phyloP scores from a whole-genome alignment of 2,113 vertebrate species.

The Stegostoma tigrinum region DNA sequence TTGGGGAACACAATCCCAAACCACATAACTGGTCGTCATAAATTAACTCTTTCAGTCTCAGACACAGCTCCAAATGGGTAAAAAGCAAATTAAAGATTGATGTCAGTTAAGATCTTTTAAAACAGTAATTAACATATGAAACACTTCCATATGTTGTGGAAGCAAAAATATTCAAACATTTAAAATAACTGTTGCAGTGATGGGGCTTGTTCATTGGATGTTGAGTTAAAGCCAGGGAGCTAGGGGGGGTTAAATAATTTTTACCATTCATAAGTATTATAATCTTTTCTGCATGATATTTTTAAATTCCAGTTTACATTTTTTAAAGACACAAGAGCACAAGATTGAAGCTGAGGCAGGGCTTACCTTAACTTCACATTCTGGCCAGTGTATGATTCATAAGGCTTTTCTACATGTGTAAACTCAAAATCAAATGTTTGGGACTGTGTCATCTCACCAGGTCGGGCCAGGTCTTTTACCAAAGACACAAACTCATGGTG shows the following conservation, averaged over 20 bases:
- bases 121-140: neutral
- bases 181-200: neutral
- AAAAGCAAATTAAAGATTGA: neutral
- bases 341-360: neutral
- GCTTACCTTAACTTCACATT: constrained; percentile 89
- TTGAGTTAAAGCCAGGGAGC: neutral
- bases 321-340: neutral
- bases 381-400: constrained; percentile 95
- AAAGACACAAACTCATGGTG: constrained; percentile 96
- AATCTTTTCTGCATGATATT: neutral
- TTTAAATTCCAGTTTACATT: neutral
- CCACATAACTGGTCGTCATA: neutral
- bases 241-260: neutral
- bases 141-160: neutral
- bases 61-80: neutral
- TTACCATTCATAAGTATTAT: neutral
- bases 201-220: neutral
- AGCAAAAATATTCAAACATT: constrained; percentile 2
- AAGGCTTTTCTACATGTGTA: constrained; percentile 94
- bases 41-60: neutral
- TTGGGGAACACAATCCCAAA: neutral
- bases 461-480: constrained; percentile 91
- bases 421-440: constrained; percentile 97
- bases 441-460: constrained; percentile 87
- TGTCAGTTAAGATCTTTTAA: neutral